Conservation (phyloP, 2,113 vertebrate species). For the Pelusios castaneus region DNA sequence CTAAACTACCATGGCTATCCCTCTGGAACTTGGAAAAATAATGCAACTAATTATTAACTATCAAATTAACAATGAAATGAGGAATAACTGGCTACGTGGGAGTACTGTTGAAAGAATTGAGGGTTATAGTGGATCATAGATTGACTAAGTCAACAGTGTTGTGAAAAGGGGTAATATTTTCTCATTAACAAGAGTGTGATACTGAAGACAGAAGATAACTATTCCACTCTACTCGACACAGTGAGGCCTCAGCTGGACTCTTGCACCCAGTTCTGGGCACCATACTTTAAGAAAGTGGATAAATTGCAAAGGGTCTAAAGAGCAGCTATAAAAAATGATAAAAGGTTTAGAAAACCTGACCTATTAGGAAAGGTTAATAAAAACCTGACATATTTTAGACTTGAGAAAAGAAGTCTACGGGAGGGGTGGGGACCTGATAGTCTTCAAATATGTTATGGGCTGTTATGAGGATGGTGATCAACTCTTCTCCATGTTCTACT, state of each 20-base stretch:
- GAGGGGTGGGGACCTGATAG: too few relatives aligned
- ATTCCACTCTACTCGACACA: neutral
- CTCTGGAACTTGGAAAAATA: neutral
- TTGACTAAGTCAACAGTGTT: neutral
- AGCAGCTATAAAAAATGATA: neutral
- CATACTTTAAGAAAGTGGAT: neutral
- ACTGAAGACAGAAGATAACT: neutral
- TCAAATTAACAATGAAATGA: neutral
- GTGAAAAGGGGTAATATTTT: neutral
- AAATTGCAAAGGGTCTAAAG: neutral
- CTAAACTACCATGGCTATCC: too few relatives aligned
- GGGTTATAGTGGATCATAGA: neutral
- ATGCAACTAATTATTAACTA: neutral
- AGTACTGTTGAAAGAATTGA: neutral
- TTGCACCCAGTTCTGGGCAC: neutral
- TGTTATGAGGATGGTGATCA: neutral
- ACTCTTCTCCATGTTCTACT: neutral
- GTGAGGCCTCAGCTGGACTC: neutral
- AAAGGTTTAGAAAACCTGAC: neutral
- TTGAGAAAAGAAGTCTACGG: neutral
- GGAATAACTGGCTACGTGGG: neutral
- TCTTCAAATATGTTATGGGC: neutral
- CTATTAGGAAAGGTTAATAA: neutral
- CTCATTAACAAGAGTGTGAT: neutral
- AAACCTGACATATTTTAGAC: neutral